phyloP scores from a whole-genome alignment of 2,888 invertebrate species.

The Yponomeuta plumbellus region DNA sequence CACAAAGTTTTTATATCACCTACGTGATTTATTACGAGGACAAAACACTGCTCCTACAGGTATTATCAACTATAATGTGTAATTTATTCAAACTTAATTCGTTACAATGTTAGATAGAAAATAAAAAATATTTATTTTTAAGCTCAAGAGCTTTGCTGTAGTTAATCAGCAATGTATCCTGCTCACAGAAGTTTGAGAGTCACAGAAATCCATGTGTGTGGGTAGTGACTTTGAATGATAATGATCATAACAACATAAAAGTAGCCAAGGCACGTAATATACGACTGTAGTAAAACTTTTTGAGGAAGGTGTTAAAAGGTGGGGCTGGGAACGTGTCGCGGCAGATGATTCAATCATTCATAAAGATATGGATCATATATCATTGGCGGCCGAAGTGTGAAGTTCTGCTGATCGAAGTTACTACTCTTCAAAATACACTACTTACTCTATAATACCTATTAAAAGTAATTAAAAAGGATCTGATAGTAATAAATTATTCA shows the following conservation, averaged over 20 bases:
- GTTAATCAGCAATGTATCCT: background rate
- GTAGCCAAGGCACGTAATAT: conserved; percentile 67
- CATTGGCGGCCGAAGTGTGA: conserved; percentile 70
- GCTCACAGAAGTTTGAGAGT: conserved; percentile 7
- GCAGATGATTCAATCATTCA: conserved; percentile 74
- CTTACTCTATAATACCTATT: background rate
- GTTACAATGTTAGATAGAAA: background rate
- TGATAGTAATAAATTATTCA: background rate
- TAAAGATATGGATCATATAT: conserved; percentile 69
- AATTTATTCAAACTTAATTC: background rate
- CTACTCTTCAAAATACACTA: too few species aligned
- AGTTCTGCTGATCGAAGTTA: conserved; percentile 26
- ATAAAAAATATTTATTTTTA: too few species aligned
- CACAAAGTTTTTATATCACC: background rate
- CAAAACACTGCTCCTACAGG: background rate
- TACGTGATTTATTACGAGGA: background rate
- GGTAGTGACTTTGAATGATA: conserved; percentile 70
- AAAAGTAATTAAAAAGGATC: background rate
- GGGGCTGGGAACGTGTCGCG: conserved; percentile 63
- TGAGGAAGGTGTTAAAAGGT: conserved; percentile 73
- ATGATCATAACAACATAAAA: conserved; percentile 72
- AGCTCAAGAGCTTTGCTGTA: background rate
- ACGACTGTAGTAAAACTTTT: conserved; percentile 70
- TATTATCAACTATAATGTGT: background rate
- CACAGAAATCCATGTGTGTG: conserved; percentile 44